phyloP scores from a whole-genome alignment of 2,113 vertebrate species.

The Boleophthalmus pectinirostris region DNA sequence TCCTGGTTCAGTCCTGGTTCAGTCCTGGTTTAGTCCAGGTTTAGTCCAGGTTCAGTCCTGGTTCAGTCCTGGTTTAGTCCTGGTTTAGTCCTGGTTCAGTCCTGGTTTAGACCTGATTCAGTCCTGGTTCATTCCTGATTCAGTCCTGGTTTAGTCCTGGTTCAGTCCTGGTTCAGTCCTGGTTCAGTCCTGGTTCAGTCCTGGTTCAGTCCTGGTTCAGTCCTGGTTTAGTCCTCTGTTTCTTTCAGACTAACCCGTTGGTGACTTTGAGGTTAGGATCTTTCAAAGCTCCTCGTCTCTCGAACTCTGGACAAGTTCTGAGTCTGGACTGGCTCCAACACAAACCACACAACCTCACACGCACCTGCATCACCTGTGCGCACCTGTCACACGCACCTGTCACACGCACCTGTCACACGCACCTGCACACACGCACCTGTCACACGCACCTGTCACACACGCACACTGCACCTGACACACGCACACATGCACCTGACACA shows the following conservation, averaged over 20 bases:
- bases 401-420: not conserved
- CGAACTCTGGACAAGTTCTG: conserved; percentile 85
- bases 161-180: too few relatives aligned
- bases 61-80: too few relatives aligned
- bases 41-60: too few relatives aligned
- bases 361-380: too few relatives aligned
- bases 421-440: too few relatives aligned
- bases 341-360: conserved; percentile 88
- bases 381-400: too few relatives aligned
- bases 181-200: not conserved
- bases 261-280: conserved; percentile 87
- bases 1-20: not conserved
- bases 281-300: conserved; percentile 71
- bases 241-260: conserved; percentile 65
- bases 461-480: too few relatives aligned
- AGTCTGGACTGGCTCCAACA: conserved; percentile 88
- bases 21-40: not conserved
- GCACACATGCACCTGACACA: too few relatives aligned
- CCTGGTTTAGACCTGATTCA: too few relatives aligned
- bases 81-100: too few relatives aligned
- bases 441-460: too few relatives aligned
- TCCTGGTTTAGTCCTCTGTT: not conserved
- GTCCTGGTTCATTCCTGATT: not conserved
- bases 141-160: not conserved
- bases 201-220: not conserved